Evolutionary conservation across 1,140 invertebrate genomes (phyloP), one percentile per base, ranked within the genome.

Genomic region (Coboldia fuscipes): DNA sequence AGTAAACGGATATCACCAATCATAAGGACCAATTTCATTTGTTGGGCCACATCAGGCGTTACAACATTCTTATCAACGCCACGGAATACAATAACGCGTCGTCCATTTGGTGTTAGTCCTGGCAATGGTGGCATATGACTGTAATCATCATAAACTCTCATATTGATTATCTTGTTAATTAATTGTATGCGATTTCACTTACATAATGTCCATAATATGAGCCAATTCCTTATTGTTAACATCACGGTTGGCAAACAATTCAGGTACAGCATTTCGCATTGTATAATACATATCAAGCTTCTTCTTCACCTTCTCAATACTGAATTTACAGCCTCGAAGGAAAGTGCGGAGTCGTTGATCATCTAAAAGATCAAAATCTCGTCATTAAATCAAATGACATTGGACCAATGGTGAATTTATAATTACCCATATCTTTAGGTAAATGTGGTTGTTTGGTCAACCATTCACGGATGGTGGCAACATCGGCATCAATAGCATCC

Each of bases 241-340:
- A 42, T 83, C 76, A 15, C 80, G 62, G 47, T 82, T 73, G 27
- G 58, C 57, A 49, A 84, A 85, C 51, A 85, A 81, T 50, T 88
- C 82, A 0, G 82, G 82, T 14, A 77, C 68, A 1, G 77, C 72
- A 7, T 74, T 65, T 18, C 80, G 60, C 79, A 85, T 83, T 12
- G 82, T 62, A 40, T 66, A 67, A 48, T 73, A 79, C 57, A 76
- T 73, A 50, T 86, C 81, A 29, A 86, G 46, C 56, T 86, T 86
- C 41, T 63, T 62, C 53, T 85, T 85, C 14, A 72, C 71, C 48
- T 77, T 76, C 46, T 84, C 79, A 38, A 83, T 45, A 14, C 77
- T 81, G 46, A 77, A 82, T 58, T 84, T 86, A 51, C 75, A 80
- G 7, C 80, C 79, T 20, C 80, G 62, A 17, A 86, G 51, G 54